Evolutionary conservation across 2,888 invertebrate genomes (phyloP), one percentile per base, ranked within the genome.

Genomic region (Drosophila subsilvestris): DNA sequence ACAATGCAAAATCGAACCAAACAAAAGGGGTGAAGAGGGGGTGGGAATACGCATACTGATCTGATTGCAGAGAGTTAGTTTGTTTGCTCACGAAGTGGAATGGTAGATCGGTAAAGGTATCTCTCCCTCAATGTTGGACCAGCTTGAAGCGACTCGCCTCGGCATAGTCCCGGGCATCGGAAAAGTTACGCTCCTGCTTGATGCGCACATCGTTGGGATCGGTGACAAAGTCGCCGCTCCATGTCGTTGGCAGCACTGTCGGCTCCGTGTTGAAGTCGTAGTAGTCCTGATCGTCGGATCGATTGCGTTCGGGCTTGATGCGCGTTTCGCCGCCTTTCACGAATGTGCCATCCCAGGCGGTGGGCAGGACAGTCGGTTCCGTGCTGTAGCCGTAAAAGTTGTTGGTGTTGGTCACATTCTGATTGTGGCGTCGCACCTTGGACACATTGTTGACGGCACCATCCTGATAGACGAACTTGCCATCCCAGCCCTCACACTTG

Each of bases 401-500:
- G 17, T 82, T 87, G 14, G 91, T 87, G 49, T 91, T 88, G 47
- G 92, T 92, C 32, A 90, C 81, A 66, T 90, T 90, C 59, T 90
- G 90, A 75, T 92, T 91, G 32, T 91, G 87, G 9, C 91, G 89
- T 0, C 91, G 90, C 44, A 91, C 85, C 79, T 90, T 90, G 17
- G 91, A 90, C 1, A 91, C 91, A 45, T 91, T 89, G 55, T 91
- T 91, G 1, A 89, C 77, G 6, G 86, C 76, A 1, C 91, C 91
- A n/a, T 82, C 80, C 32, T 83, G 83, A 70, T 90, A 91, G 1
- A 87, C 71, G 60, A 92, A 92, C 72, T 90, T 91, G 3, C 92
- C 92, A 76, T 92, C 90, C 92, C 92, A 92, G 47, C 92, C 92
- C 76, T 92, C 92, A 69, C 91, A 91, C 76, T 92, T 92, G 65